Conservation (phyloP, 2,888 invertebrate genomes). For the Cosmorhoe ocellata region DNA sequence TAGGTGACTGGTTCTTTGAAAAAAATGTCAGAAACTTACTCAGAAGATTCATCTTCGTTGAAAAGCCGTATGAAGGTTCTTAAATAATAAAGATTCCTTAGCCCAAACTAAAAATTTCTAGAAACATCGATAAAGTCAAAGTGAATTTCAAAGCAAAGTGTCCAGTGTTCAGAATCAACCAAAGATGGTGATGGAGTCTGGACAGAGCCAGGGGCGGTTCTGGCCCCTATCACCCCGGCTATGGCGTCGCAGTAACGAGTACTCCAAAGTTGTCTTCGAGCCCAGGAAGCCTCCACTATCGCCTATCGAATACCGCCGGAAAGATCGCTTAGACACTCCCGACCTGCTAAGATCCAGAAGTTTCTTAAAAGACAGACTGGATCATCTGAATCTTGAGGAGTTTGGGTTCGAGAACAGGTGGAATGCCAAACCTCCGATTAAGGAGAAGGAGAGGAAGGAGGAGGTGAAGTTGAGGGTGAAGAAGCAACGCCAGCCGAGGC, state of each 20-base stretch:
- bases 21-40: too few relatives aligned
- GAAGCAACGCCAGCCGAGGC: conserved; percentile 70
- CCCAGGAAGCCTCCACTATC: conserved; percentile 69
- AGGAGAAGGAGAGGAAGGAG: conserved; percentile 50
- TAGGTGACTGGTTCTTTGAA: too few relatives aligned
- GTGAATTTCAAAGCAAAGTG: conserved; percentile 18
- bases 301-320: conserved; percentile 61
- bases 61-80: too few relatives aligned
- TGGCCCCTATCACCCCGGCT: conserved; percentile 76
- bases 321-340: conserved; percentile 52
- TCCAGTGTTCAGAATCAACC: conserved; percentile 36
- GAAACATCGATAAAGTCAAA: conserved; percentile 56
- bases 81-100: conserved; percentile 11
- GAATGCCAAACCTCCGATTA: conserved; percentile 57
- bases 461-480: conserved; percentile 70
- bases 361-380: conserved; percentile 60
- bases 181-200: conserved; percentile 78
- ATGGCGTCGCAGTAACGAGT: conserved; percentile 75
- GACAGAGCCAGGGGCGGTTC: conserved; percentile 66
- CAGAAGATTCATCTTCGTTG: too few relatives aligned
- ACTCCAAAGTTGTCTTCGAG: conserved; percentile 76
- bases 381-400: conserved; percentile 65
- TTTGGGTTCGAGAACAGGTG: conserved; percentile 51
- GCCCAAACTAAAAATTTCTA: conserved; percentile 2
- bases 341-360: conserved; percentile 64